A percentile compares a stretch with the other conserved stretches of the same genome.
Evolutionary conservation across 2,113 vertebrate genomes (phyloP).

Genomic region (Lepisosteus osseus): DNA sequence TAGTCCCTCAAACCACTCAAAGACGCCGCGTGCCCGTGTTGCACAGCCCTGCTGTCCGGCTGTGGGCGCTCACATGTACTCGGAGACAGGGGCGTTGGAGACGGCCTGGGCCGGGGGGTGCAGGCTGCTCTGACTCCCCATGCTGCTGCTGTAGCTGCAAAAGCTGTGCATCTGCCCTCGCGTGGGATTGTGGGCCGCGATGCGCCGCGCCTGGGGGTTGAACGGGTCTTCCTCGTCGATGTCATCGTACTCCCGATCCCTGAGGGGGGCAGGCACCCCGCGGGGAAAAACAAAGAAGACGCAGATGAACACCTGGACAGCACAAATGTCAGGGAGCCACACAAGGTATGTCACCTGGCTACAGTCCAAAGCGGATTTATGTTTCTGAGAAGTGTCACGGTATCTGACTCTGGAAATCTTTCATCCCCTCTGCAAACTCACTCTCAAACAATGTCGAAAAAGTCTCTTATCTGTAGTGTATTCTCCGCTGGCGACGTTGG

Average conservation of each 20-base stretch:
- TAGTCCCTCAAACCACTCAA: not conserved
- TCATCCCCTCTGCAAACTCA: no score
- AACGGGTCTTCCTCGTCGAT: constrained; percentile 91
- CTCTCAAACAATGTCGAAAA: no score
- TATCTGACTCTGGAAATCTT: no score
- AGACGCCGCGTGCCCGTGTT: constrained; percentile 5
- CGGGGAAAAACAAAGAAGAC: not conserved
- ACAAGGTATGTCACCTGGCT: no score
- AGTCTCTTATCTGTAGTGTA: no score
- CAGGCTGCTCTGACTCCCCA: constrained; percentile 91
- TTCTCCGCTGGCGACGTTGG: no score
- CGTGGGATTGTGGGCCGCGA: constrained; percentile 63
- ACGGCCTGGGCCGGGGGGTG: constrained; percentile 76
- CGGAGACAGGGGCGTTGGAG: constrained; percentile 80
- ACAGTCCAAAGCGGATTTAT: no score
- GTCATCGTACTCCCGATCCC: constrained; percentile 84
- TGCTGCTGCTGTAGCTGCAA: constrained; percentile 94
- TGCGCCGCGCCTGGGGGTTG: constrained; percentile 79
- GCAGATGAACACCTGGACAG: no score
- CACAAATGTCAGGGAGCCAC: no score
- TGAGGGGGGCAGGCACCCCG: constrained; percentile 30
- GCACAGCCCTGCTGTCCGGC: no score
- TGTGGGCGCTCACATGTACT: constrained; percentile 81
- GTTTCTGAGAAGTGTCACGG: no score
- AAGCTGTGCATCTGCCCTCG: constrained; percentile 85